phyloP scores from a whole-genome alignment of 2,797 vertebrate species.

The Simalia tracyae region DNA sequence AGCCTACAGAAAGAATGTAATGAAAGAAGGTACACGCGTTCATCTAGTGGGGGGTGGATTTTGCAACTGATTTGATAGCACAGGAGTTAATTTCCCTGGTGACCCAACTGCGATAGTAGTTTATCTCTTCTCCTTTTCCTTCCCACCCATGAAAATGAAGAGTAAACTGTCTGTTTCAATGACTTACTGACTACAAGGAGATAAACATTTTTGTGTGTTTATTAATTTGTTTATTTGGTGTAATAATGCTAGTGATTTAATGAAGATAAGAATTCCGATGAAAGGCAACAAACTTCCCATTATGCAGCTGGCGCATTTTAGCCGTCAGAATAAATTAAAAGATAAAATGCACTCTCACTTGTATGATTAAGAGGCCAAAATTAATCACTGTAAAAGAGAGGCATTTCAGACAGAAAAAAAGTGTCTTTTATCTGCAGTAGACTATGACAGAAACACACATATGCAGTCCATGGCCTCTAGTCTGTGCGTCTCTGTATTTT shows the following conservation, averaged over 20 bases:
- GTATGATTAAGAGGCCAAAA: conserved; percentile 66
- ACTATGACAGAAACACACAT: conserved; percentile 41
- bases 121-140: conserved; percentile 83
- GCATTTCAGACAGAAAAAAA: conserved; percentile 53
- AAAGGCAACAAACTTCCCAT: conserved; percentile 69
- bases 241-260: conserved; percentile 77
- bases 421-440: conserved; percentile 50
- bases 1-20: conserved; percentile 83
- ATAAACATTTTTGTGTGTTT: conserved; percentile 79
- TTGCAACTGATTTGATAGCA: conserved; percentile 84
- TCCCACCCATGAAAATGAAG: conserved; percentile 77
- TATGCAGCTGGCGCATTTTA: conserved; percentile 71
- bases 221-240: conserved; percentile 90
- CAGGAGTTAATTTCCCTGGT: conserved; percentile 96
- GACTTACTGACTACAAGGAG: conserved; percentile 79
- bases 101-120: conserved; percentile 89
- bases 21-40: conserved; percentile 81
- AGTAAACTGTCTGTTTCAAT: conserved; percentile 87
- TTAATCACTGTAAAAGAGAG: conserved; percentile 66
- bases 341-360: conserved; percentile 63
- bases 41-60: conserved; percentile 80
- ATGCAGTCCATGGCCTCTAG: conserved; percentile 33
- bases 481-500: conserved; percentile 21
- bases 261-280: conserved; percentile 73
- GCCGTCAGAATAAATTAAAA: conserved; percentile 73